Evolutionary conservation across 2,113 vertebrate species (phyloP).

Genomic region (Pipa parva): DNA sequence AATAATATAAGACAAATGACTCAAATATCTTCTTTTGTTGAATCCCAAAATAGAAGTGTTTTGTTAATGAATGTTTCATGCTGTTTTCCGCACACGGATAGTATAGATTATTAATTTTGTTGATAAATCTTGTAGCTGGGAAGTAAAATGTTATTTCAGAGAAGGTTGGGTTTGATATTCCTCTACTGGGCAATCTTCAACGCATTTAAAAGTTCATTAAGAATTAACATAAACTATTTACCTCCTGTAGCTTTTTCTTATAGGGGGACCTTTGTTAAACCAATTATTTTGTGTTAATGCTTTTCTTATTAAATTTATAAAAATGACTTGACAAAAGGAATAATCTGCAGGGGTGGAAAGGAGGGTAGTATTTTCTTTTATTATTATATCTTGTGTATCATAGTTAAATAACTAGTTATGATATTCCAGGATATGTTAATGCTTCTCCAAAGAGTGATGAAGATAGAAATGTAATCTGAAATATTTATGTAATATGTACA

Average conservation of each 20-base stretch:
- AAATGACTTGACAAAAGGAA: slow-evolving; percentile 42
- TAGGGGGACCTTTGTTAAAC: slow-evolving; percentile 41
- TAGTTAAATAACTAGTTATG: too few relatives aligned
- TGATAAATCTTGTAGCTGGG: slow-evolving; percentile 25
- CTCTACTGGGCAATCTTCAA: slow-evolving; percentile 40
- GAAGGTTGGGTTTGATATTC: slow-evolving; percentile 5
- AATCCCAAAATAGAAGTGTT: slow-evolving; percentile 9
- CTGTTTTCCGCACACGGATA: slow-evolving; percentile 13
- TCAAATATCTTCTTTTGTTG: slow-evolving; percentile 13
- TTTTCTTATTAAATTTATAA: slow-evolving; percentile 50
- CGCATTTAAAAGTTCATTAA: slow-evolving; percentile 47
- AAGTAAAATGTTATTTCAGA: slow-evolving; percentile 42
- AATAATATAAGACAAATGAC: slow-evolving; percentile 8
- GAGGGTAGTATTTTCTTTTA: slow-evolving; percentile 12
- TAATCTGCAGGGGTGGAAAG: slow-evolving; percentile 6
- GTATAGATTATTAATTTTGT: slow-evolving; percentile 26
- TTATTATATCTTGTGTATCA: too few relatives aligned
- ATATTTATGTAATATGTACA: too few relatives aligned
- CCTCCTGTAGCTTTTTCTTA: slow-evolving; percentile 49
- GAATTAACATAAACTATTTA: slow-evolving; percentile 49
- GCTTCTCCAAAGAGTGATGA: too few relatives aligned
- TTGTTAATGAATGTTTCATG: slow-evolving; percentile 33
- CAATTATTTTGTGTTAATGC: slow-evolving; percentile 43
- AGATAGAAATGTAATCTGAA: too few relatives aligned
- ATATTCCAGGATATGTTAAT: too few relatives aligned